Base-by-base conservation (phyloP, 2,888 invertebrate species). In the Plagodis dolabraria region DNA sequence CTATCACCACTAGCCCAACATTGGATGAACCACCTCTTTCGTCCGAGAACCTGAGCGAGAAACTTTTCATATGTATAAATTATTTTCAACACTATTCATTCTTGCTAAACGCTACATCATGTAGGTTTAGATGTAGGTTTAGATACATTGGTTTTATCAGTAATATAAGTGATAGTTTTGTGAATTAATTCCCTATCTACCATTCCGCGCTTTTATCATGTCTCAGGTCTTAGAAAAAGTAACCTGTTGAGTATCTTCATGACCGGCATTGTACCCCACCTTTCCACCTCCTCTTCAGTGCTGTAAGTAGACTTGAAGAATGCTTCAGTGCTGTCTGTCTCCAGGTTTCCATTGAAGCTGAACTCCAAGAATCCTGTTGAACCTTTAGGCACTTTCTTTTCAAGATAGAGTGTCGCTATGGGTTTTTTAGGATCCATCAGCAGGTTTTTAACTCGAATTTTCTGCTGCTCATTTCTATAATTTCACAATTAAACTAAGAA, bases 221-320 rank as follows among this genome's bases (percentile, higher is more conserved):
- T 59, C 7, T 60, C 40, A 61, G 47, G 12, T 44, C 33, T 47
- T 33, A 56, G 35, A 22, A 44, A 52, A 58, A 52, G 46, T 56
- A 56, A 59, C 55, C 59, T 56, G 47, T 56, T 34, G n/a, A 56
- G 7, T 22, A 57, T 57, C 60, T 61, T 62, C 47, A 56, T 47
- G 49, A 35, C 40, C 48, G 56, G 60, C 49, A 61, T 33, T 11
- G 48, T 61, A 44, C 53, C 63, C 79, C 72, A 93, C 94, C 92
- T 93, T 57, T 89, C 90, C 8, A 77, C 79, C 49, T 89, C 90
- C 60, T 89, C 81, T 0, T 93, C 91, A 0, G 80, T 79, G 0
- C 69, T 76, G 74, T 96, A 97, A 45, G 92, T 93, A 36, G 94
- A 94, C 75, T 94, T 95, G 76, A 96, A 97, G 60, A 97, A 92